Percentiles rank a stretch among this genome's conserved stretches.
Conservation (phyloP, 2,113 vertebrate genomes). For the Phrynosoma platyrhinos region DNA sequence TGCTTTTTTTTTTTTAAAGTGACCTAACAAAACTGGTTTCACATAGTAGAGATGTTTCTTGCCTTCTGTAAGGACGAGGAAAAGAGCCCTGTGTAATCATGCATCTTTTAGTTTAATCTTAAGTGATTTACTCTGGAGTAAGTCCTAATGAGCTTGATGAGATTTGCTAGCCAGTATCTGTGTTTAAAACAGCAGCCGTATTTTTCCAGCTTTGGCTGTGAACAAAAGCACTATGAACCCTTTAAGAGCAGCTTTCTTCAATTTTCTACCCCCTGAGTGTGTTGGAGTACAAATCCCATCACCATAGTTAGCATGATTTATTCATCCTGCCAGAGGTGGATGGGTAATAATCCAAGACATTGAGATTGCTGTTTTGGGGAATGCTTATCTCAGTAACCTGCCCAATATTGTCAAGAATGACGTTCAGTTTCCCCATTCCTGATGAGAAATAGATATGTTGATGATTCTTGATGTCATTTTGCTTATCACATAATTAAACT, state of each 20-base stretch:
- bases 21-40: conserved; percentile 16
- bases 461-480: background rate
- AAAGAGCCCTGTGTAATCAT: background rate
- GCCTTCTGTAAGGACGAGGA: background rate
- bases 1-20: background rate
- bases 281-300: background rate
- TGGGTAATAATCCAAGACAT: background rate
- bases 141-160: background rate
- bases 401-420: background rate
- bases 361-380: background rate
- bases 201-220: background rate
- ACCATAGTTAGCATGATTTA: background rate
- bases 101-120: background rate
- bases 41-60: background rate
- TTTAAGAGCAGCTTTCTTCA: background rate
- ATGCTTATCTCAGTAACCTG: background rate
- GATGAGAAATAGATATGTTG: background rate
- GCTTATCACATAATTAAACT: background rate
- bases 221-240: background rate
- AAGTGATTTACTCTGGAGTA: background rate
- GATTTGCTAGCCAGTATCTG: background rate
- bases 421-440: background rate
- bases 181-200: too few species aligned
- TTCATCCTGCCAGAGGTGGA: background rate
- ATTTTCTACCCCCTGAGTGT: background rate